phyloP scores from a whole-genome alignment of 2,888 invertebrate species.

The Serripes groenlandicus region DNA sequence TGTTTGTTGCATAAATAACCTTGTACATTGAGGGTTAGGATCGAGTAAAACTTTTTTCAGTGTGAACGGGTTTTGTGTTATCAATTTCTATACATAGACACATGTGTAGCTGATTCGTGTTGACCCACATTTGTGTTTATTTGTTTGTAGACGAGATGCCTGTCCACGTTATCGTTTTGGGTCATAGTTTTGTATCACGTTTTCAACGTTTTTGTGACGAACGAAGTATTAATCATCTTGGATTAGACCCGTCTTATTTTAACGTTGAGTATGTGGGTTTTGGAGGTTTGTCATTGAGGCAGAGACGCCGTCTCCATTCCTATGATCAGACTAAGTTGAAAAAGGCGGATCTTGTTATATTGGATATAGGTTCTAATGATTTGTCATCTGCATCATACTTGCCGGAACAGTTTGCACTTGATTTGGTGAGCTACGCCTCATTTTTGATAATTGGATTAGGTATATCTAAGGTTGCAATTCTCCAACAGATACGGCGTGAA shows the following conservation, averaged over 20 bases:
- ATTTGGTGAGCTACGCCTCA: constrained; percentile 13
- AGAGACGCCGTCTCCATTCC: constrained; percentile 3
- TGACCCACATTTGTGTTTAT: no score
- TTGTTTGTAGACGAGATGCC: constrained; percentile 9
- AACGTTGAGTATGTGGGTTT: background rate
- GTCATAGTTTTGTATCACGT: constrained; percentile 34
- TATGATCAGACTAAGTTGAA: background rate
- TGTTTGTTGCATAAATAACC: no score
- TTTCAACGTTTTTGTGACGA: constrained; percentile 9
- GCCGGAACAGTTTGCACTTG: constrained; percentile 21
- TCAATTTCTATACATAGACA: no score
- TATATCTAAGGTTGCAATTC: constrained; percentile 11
- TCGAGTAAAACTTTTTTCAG: no score
- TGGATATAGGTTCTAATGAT: constrained; percentile 37
- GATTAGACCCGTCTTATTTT: background rate
- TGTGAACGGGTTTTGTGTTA: no score
- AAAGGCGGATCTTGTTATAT: background rate
- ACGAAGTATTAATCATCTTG: background rate
- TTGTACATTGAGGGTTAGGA: no score
- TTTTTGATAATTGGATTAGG: constrained; percentile 4
- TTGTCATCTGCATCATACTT: background rate
- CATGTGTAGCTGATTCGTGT: no score
- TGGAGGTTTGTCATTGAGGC: constrained; percentile 8
- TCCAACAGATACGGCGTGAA: background rate
- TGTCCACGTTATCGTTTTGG: background rate